These are phyloP conservation scores for Sipha flava DNA, from an alignment of 1,140 invertebrate species.

Conservation along the genomic window DNA sequence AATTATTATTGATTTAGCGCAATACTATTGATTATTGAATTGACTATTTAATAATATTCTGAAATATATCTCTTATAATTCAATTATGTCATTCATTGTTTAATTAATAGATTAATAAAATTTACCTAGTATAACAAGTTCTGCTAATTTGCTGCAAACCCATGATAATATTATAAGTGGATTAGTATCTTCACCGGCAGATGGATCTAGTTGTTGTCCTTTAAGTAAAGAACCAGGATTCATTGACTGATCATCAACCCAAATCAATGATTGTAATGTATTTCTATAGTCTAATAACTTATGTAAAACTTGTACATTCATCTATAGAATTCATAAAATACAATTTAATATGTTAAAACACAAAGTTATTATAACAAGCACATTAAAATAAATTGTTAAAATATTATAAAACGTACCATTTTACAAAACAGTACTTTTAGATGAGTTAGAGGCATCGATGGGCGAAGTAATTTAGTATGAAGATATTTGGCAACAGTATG, in stretches of 20 bases:
- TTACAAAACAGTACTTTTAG: conserved; percentile 68
- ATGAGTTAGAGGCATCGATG: conserved; percentile 64
- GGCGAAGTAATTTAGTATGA: conserved; percentile 54
- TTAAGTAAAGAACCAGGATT: conserved; percentile 35
- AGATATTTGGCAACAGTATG: conserved; percentile 44
- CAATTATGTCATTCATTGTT: too few species aligned
- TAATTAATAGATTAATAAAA: too few species aligned
- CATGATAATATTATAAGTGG: conserved; percentile 67
- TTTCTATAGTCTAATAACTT: conserved; percentile 52
- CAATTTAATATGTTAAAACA: neutral
- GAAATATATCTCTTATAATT: too few species aligned
- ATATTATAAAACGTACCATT: conserved; percentile 45
- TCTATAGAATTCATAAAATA: conserved; percentile 39
- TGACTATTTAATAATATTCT: too few species aligned
- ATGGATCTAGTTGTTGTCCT: neutral
- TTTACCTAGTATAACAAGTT: conserved; percentile 56
- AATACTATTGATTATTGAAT: too few species aligned
- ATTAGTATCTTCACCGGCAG: conserved; percentile 42
- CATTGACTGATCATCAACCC: conserved; percentile 55
- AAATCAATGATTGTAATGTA: conserved; percentile 57
- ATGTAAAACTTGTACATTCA: conserved; percentile 50
- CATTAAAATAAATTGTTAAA: too few species aligned
- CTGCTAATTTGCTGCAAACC: conserved; percentile 58
- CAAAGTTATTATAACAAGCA: too few species aligned
- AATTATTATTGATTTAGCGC: too few species aligned